A percentile compares a stretch with the other conserved stretches of the same genome.
These are phyloP conservation scores for Oryctolagus cuniculus DNA, from an alignment of 2,113 vertebrate genomes.

Conservation along the genomic window mOryCun1.1 NC_091437.1:9165001-9165500, in stretches of 20 bases:
- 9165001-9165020: slow-evolving; percentile 31
- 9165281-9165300: slow-evolving; percentile 32
- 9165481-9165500: slow-evolving; percentile 3
- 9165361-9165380: slow-evolving; percentile 39
- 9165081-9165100: slow-evolving; percentile 98
- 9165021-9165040: slow-evolving; percentile 46
- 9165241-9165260: too few species aligned
- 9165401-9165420: background rate
- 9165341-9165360: background rate
- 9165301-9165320: background rate
- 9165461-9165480: background rate
- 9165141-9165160: slow-evolving; percentile 97
- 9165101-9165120: slow-evolving; percentile 99
- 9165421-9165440: slow-evolving; percentile 41
- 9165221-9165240: background rate
- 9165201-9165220: slow-evolving; percentile 95
- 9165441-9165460: slow-evolving; percentile 15
- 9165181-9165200: slow-evolving; percentile 98
- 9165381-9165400: slow-evolving; percentile 33
- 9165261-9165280: too few species aligned
- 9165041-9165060: slow-evolving; percentile 27
- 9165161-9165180: slow-evolving; percentile 96
- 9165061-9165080: slow-evolving; percentile 68
- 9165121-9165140: slow-evolving; percentile 99
- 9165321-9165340: slow-evolving; percentile 18